Conservation (phyloP, 2,888 invertebrate genomes). For the Anodontia alba region DNA sequence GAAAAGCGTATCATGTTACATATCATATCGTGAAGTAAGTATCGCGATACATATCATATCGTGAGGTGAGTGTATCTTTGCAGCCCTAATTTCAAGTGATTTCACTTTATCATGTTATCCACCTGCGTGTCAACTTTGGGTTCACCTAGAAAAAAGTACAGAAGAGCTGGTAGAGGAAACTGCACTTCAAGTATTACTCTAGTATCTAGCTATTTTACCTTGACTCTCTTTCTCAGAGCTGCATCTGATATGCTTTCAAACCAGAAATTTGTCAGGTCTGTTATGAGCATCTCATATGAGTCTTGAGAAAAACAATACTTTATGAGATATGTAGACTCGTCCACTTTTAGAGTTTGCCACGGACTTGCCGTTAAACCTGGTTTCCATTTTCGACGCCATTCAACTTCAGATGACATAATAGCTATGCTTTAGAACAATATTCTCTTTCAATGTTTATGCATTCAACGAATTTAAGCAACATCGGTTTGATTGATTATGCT, state of each 20-base stretch:
- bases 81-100: too few relatives aligned
- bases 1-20: too few relatives aligned
- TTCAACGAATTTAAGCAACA: background rate
- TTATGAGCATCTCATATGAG: slow-evolving; percentile 75
- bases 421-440: too few relatives aligned
- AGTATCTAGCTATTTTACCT: slow-evolving; percentile 61
- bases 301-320: slow-evolving; percentile 73
- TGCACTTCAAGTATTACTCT: too few relatives aligned
- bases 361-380: slow-evolving; percentile 74
- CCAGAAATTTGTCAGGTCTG: slow-evolving; percentile 76
- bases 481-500: background rate
- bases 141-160: too few relatives aligned
- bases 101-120: too few relatives aligned
- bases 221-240: slow-evolving; percentile 70
- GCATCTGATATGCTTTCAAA: slow-evolving; percentile 70
- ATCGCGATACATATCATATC: too few relatives aligned
- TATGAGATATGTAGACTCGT: slow-evolving; percentile 66
- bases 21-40: too few relatives aligned
- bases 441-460: background rate
- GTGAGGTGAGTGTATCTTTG: too few relatives aligned
- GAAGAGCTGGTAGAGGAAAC: too few relatives aligned
- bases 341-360: slow-evolving; percentile 72
- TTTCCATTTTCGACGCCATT: slow-evolving; percentile 79
- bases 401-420: slow-evolving; percentile 74
- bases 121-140: too few relatives aligned